Base-by-base conservation (phyloP, 1,140 invertebrate species). In the Leptonema lineaticorne region DNA sequence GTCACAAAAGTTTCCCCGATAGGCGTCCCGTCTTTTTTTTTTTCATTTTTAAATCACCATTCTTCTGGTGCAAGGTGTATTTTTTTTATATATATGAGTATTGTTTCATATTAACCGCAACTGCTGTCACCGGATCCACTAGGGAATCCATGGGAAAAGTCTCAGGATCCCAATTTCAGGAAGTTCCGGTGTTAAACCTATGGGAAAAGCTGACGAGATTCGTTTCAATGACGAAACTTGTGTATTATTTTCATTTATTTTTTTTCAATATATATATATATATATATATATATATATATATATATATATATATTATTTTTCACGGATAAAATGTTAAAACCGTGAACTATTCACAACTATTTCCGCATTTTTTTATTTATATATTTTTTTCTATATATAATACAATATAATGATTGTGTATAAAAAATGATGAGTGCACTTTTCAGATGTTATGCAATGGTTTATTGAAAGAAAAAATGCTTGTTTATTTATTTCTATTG, bases 51-150 rank as follows among this genome's bases (percentile, higher is more conserved):
- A 24, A 53, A 8, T 27, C 16, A 59, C 53, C 28, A 28, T n/a
- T 29, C n/a, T n/a, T n/a, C n/a, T n/a, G n/a, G 57, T 59, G 28
- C 30, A 59, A 29, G 57, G 18, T 59, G 26, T 30, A 27, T 20
- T 20, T 26, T 53, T 53, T 53, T 41, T 41, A 14, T 41, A 33
- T 50, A n/a, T n/a, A n/a, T n/a, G n/a, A n/a, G n/a, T 50, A 18
- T 50, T 50, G 22, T 53, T 53, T 53, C 50, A 53, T n/a, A n/a
- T 53, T 53, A 53, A 53, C 50, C 50, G 50, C 50, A 53, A n/a
- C n/a, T 24, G 22, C 50, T 53, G 50, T 53, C 27, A 53, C 50
- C 50, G 50, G 50, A 53, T 53, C 50, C 50, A 53, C 27, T 7
- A 3, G 46, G 8, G 20, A 11, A 9, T n/a, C 14, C 50, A 18